These are phyloP conservation scores for Philantomba maxwellii DNA, from an alignment of 2,113 vertebrate genomes.

Conservation along the genomic window DNA sequence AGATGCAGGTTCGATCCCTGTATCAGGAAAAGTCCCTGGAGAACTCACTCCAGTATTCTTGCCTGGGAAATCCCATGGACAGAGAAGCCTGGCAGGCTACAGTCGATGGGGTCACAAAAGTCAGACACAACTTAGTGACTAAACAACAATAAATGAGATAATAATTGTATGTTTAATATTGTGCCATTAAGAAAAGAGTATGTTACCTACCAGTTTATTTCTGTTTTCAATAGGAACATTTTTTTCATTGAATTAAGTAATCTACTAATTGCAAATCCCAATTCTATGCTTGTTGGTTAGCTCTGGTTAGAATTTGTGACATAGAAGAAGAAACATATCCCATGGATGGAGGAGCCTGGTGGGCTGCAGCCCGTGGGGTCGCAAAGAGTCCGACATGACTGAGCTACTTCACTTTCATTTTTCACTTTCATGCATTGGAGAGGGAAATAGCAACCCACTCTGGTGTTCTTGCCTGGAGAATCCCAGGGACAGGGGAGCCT, in stretches of 20 bases:
- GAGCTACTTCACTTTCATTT: too few relatives aligned
- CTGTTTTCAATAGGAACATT: background rate
- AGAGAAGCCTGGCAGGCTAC: background rate
- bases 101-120: background rate
- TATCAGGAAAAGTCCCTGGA: background rate
- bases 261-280: background rate
- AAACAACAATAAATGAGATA: background rate
- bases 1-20: background rate
- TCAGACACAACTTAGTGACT: background rate
- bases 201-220: background rate
- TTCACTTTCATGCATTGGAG: too few relatives aligned
- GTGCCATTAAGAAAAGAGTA: background rate
- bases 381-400: accelerated
- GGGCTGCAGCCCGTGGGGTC: too few relatives aligned
- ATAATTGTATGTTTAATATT: background rate
- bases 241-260: background rate
- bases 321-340: too few relatives aligned
- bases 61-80: background rate
- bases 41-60: background rate
- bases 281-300: background rate
- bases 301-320: background rate
- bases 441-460: too few relatives aligned
- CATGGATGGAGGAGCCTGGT: too few relatives aligned
- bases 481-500: too few relatives aligned
- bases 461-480: too few relatives aligned